Base-by-base conservation (phyloP, 2,888 invertebrate genomes). In the Brachyopa scutellaris region DNA sequence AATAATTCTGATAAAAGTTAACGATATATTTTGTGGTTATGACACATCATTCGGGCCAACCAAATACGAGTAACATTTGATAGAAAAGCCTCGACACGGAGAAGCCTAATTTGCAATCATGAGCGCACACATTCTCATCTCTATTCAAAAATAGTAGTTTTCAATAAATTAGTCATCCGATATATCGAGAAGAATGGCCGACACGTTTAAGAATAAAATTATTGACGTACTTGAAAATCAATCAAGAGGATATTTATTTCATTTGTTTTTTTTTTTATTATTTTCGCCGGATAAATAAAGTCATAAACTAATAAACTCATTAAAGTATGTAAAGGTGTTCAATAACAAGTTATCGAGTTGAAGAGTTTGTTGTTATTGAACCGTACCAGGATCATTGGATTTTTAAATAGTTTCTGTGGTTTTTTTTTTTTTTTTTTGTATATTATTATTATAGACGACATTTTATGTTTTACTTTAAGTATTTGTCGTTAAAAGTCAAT, bases 161-260 rank as follows among this genome's bases (percentile, higher is more conserved):
- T 36, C 29, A 40, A 17, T 1, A 21, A 21, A 9, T 55, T 23
- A 47, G 38, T 69, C 69, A 69, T 29, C 7, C 36, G 57, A 67
- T 67, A 15, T 42, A 57, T 11, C 7, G 33, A 2, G 36, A 23
- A 9, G 4, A 21, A 4, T n/a, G n/a, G n/a, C n/a, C 7, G n/a
- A 45, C 29, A 51, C 17, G 38, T 23, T n/a, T 23, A 21, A 47
- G 11, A 3, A 6, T 11, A 0, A 47, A 13, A 13, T 1, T 26
- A 7, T 1, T 26, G 26, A 26, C 7, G 23, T n/a, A n/a, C n/a
- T n/a, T n/a, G n/a, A n/a, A n/a, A n/a, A 15, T 47, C 13, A 26
- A 26, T 13, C 26, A 23, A 26, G 13, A 26, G 23, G 5, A 47
- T 23, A 47, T 23, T n/a, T 45, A 23, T 11, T 9, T 26, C 11